A percentile compares a stretch with the other conserved stretches of the same genome.
Evolutionary conservation across 2,888 invertebrate genomes (phyloP).

Genomic region (Oscheius sp.): DNA sequence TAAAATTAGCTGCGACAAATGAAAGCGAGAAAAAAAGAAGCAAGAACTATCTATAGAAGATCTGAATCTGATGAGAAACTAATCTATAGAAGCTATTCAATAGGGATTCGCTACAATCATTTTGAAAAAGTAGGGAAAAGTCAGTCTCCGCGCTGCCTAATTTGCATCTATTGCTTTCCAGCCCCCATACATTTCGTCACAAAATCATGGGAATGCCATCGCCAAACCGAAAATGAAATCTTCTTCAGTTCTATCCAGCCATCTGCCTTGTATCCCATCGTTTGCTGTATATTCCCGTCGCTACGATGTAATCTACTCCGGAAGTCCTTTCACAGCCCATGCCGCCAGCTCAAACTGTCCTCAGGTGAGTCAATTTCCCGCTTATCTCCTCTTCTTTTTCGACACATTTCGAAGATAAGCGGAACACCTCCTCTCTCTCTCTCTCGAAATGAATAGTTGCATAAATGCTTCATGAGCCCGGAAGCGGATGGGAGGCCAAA

Average conservation of each 20-base stretch:
- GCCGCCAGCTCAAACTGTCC: neutral
- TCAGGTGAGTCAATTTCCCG: neutral
- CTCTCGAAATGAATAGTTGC: neutral
- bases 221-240: neutral
- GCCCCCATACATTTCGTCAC: neutral
- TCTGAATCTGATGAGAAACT: no score
- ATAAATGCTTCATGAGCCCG: neutral
- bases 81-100: no score
- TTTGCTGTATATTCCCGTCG: constrained; percentile 26
- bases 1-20: no score
- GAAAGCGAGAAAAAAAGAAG: no score
- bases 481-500: neutral
- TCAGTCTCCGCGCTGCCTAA: neutral
- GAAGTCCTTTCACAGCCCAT: constrained; percentile 7
- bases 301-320: constrained; percentile 18
- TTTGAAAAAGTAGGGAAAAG: neutral
- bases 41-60: no score
- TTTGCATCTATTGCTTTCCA: constrained; percentile 6
- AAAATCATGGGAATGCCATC: neutral
- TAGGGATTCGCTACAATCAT: no score
- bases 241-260: constrained; percentile 25
- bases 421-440: neutral
- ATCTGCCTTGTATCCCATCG: constrained; percentile 15
- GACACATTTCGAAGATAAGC: neutral
- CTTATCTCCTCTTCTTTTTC: neutral